phyloP scores from a whole-genome alignment of 2,113 vertebrate genomes.

The Lepisosteus osseus region DNA sequence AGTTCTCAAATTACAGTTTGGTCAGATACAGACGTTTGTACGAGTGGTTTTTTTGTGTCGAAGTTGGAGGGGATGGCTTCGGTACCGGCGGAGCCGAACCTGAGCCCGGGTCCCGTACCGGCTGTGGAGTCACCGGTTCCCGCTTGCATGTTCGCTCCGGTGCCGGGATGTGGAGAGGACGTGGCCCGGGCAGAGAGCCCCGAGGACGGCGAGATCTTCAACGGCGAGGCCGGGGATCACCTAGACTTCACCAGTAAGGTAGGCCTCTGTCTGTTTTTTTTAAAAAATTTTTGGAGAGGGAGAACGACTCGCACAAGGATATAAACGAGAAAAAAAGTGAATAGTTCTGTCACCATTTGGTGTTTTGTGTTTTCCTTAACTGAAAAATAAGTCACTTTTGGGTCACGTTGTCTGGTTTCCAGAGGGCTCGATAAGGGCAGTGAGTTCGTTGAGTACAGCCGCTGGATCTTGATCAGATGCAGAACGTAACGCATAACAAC shows the following conservation, averaged over 20 bases:
- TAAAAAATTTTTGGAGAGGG: not conserved
- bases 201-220: slow-evolving; percentile 63
- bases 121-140: slow-evolving; percentile 74
- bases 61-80: slow-evolving; percentile 63
- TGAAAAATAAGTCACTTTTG: too few relatives aligned
- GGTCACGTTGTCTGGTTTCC: too few relatives aligned
- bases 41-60: not conserved
- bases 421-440: too few relatives aligned
- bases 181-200: slow-evolving; percentile 53
- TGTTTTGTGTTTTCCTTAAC: too few relatives aligned
- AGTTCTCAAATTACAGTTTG: too few relatives aligned
- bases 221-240: slow-evolving; percentile 76
- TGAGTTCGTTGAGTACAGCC: too few relatives aligned
- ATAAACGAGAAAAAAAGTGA: too few relatives aligned
- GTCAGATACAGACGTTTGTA: too few relatives aligned
- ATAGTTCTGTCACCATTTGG: too few relatives aligned
- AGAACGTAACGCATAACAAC: too few relatives aligned
- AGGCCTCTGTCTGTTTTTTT: slow-evolving; percentile 52
- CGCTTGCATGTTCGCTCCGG: slow-evolving; percentile 86
- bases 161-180: slow-evolving; percentile 65
- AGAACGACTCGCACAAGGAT: too few relatives aligned
- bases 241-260: slow-evolving; percentile 91
- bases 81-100: slow-evolving; percentile 49
- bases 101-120: slow-evolving; percentile 50
- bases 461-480: too few relatives aligned